Evolutionary conservation across 1,140 invertebrate species (phyloP).

Genomic region (Cryptotermes secundus): DNA sequence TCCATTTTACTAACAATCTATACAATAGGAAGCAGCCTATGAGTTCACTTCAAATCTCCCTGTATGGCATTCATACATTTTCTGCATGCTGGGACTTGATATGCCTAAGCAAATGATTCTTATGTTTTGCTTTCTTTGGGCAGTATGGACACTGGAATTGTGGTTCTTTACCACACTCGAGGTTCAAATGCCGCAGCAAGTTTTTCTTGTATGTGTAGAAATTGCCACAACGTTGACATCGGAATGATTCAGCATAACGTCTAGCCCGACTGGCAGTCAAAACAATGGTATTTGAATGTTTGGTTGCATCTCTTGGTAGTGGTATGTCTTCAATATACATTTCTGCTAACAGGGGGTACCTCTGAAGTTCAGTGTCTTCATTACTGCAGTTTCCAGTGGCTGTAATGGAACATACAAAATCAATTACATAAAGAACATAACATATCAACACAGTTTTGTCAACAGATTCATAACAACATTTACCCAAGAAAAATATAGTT

Average conservation of each 20-base stretch:
- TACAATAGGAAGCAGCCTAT: too few relatives aligned
- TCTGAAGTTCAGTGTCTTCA: not conserved
- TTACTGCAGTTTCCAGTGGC: not conserved
- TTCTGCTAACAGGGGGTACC: not conserved
- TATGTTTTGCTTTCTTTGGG: constrained; percentile 42
- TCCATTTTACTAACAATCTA: too few relatives aligned
- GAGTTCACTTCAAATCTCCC: too few relatives aligned
- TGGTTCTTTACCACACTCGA: constrained; percentile 44
- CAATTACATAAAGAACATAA: not conserved
- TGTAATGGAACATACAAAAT: not conserved
- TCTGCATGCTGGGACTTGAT: not conserved
- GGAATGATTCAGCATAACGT: not conserved
- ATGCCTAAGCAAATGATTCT: constrained; percentile 24
- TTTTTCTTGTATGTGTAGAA: constrained; percentile 38
- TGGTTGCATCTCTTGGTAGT: not conserved
- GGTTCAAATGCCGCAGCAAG: constrained; percentile 22
- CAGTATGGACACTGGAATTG: constrained; percentile 43
- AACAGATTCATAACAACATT: too few relatives aligned
- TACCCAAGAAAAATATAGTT: too few relatives aligned
- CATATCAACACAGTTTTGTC: too few relatives aligned
- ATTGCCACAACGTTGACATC: constrained; percentile 47
- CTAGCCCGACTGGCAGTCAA: not conserved
- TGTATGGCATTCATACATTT: not conserved
- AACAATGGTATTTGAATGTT: not conserved
- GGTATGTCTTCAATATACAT: constrained; percentile 2